phyloP scores from a whole-genome alignment of 2,113 vertebrate genomes.

The Psettodes erumei region DNA sequence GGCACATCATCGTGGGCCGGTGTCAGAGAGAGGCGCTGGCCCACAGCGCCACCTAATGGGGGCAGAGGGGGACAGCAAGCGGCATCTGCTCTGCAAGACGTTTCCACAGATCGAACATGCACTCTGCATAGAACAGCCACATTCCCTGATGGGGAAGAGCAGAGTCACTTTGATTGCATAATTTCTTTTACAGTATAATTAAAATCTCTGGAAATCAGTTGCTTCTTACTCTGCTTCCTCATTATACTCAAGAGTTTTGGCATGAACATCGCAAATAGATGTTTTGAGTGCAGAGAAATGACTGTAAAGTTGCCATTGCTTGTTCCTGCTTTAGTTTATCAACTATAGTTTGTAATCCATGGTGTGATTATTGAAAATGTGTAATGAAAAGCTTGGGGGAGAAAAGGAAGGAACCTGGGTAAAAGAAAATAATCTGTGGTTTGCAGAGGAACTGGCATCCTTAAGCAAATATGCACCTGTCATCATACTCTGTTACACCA shows the following conservation, averaged over 20 bases:
- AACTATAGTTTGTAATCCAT: background rate
- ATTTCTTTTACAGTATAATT: background rate
- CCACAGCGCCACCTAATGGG: slow-evolving; percentile 79
- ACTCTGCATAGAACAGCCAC: background rate
- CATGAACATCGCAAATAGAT: background rate
- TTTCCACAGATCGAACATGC: background rate
- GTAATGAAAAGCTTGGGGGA: background rate
- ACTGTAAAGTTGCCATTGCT: background rate
- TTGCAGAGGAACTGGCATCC: background rate
- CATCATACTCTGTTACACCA: background rate
- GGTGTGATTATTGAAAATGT: background rate
- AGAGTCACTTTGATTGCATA: background rate
- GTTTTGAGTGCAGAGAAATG: background rate
- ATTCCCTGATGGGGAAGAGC: background rate
- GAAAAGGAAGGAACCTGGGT: background rate
- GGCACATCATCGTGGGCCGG: slow-evolving; percentile 17
- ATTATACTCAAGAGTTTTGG: too few relatives aligned
- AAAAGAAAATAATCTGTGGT: background rate
- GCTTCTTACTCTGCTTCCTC: too few relatives aligned
- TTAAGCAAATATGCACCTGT: too few relatives aligned
- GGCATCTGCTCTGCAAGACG: background rate
- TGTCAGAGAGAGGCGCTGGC: slow-evolving; percentile 55
- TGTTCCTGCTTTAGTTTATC: background rate
- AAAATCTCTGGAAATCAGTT: background rate
- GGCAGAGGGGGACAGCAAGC: slow-evolving; percentile 13